Evolutionary conservation across 1,140 invertebrate genomes (phyloP), one percentile per base, ranked within the genome.

Genomic region (Lithobius niger): DNA sequence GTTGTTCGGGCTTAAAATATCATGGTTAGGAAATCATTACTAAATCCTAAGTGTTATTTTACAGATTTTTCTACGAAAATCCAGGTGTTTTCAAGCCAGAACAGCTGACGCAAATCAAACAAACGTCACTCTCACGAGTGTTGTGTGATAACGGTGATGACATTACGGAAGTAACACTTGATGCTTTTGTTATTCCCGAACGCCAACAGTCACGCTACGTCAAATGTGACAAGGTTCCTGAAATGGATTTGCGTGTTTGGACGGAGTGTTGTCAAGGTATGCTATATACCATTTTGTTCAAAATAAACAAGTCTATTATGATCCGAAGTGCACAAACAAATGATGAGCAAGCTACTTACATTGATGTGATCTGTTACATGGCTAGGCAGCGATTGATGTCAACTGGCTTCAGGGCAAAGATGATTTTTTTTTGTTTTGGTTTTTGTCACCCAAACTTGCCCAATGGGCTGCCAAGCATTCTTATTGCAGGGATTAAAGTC

Each of bases 11-110:
- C n/a, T n/a, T n/a, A n/a, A n/a, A n/a, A n/a, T n/a, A n/a, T n/a
- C n/a, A n/a, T n/a, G n/a, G n/a, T n/a, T n/a, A n/a, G n/a, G n/a
- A n/a, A n/a, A n/a, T n/a, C n/a, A n/a, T n/a, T n/a, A n/a, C n/a
- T n/a, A n/a, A n/a, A n/a, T n/a, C n/a, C n/a, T n/a, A n/a, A n/a
- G n/a, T n/a, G n/a, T 45, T 13, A 4, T 26, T 50, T 50, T 26
- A 26, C 44, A 80, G 92, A 61, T 94, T 97, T 66, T 99, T 86
- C 82, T 96, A 97, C 68, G 92, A 98, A 72, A 94, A 87, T 72
- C 82, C 86, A 1, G 76, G 80, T 0, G 76, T 82, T 0, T 98
- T 98, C 63, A 82, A 79, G 57, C 77, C 81, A 1, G 83, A 87
- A 43, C 91, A 96, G 68, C 65, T 95, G 0, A 71, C 74, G 6